Percentiles rank a stretch among this genome's conserved stretches.
Conservation (phyloP, 1,140 invertebrate species). For the Heliconius hermathena region DNA sequence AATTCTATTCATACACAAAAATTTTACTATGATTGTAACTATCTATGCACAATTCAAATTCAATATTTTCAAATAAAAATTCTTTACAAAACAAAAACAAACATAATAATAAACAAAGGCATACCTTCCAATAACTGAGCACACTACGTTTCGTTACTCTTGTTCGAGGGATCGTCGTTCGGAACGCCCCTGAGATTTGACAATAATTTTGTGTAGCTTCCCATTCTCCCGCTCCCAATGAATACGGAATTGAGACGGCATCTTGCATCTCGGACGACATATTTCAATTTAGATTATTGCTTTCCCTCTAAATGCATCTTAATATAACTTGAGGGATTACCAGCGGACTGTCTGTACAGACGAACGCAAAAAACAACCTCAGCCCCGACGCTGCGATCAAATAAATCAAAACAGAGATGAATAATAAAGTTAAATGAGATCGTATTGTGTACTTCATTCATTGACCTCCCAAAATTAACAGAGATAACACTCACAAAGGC, state of each 20-base stretch:
- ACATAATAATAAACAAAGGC: not conserved
- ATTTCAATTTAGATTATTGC: conserved; percentile 78
- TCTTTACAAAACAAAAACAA: no score
- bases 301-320: conserved; percentile 51
- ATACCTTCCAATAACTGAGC: conserved; percentile 9
- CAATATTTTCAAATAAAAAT: not conserved
- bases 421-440: conserved; percentile 62
- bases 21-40: not conserved
- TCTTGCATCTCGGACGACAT: conserved; percentile 62
- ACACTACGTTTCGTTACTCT: conserved; percentile 35
- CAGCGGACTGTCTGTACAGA: conserved; percentile 22
- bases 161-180: conserved; percentile 45
- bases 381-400: conserved; percentile 25
- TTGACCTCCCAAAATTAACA: conserved; percentile 76
- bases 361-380: conserved; percentile 43
- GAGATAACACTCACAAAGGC: conserved; percentile 73
- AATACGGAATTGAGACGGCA: conserved; percentile 69
- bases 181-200: conserved; percentile 70
- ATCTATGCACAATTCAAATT: not conserved
- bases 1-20: not conserved
- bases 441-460: conserved; percentile 69
- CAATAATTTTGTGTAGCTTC: conserved; percentile 75
- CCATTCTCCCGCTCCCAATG: conserved; percentile 70
- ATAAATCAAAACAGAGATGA: conserved; percentile 57
- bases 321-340: conserved; percentile 44